A percentile compares a stretch with the other conserved stretches of the same genome.
Evolutionary conservation across 2,113 vertebrate genomes (phyloP).

Genomic region (Ondatra zibethicus): DNA sequence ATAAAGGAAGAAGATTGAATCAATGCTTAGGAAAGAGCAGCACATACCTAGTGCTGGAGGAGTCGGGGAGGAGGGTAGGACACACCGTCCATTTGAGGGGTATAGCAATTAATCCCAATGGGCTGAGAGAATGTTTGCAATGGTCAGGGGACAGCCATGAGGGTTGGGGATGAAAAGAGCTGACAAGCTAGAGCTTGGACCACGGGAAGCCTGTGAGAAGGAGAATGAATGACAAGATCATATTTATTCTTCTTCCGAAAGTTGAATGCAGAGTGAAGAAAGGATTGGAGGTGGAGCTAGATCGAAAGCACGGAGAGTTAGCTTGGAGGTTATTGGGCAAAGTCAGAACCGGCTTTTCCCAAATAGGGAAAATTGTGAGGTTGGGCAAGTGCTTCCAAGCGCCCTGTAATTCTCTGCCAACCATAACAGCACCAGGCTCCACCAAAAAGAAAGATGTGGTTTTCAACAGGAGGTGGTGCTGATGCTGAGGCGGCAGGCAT

Average conservation of each 20-base stretch:
- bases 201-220: background rate
- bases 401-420: background rate
- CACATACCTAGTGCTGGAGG: fast-evolving
- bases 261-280: background rate
- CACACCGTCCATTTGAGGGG: background rate
- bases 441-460: background rate
- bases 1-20: background rate
- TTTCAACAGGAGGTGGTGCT: background rate
- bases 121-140: background rate
- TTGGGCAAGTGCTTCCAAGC: background rate
- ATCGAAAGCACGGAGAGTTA: background rate
- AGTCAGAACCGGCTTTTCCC: conserved; percentile 18
- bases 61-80: fast-evolving
- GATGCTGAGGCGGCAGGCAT: background rate
- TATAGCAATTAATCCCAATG: fast-evolving
- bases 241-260: background rate
- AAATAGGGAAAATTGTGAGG: background rate
- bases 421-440: background rate
- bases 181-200: background rate
- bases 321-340: background rate
- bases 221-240: background rate
- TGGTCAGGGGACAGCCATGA: background rate
- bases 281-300: background rate
- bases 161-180: background rate
- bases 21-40: background rate